A percentile compares a stretch with the other conserved stretches of the same genome.
phyloP scores from a whole-genome alignment of 64 coral and sea anemone genomes.

The Montipora efflorescens region DNA sequence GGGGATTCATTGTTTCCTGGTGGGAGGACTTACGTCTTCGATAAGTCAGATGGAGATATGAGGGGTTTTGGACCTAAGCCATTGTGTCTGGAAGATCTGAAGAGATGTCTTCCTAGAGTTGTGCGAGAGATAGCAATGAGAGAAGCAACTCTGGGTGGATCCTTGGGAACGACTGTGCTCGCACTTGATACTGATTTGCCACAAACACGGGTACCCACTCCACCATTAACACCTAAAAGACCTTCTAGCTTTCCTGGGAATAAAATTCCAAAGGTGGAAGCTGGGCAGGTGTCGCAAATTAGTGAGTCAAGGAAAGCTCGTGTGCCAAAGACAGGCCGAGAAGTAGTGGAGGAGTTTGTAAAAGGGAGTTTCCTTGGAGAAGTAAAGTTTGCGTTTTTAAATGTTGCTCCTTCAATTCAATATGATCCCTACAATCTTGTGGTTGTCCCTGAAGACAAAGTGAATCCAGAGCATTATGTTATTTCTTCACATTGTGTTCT shows the following conservation, averaged over 20 bases:
- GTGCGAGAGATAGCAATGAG: slow-evolving; percentile 77
- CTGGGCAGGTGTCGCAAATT: slow-evolving; percentile 7
- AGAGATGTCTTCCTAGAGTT: slow-evolving; percentile 75
- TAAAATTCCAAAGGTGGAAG: slow-evolving; percentile 21
- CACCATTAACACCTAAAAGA: slow-evolving; percentile 77
- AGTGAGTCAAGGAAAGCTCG: slow-evolving; percentile 44
- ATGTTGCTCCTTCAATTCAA: slow-evolving; percentile 62
- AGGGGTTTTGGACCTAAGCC: slow-evolving; percentile 65
- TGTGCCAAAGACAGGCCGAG: slow-evolving; percentile 74
- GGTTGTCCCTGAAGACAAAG: slow-evolving; percentile 82
- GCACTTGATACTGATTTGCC: slow-evolving; percentile 82
- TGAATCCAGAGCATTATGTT: slow-evolving; percentile 97
- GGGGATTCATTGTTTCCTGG: slow-evolving; percentile 34
- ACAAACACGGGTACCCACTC: slow-evolving; percentile 66
- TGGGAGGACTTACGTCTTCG: slow-evolving; percentile 51
- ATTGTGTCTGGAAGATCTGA: slow-evolving; percentile 77
- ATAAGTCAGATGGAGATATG: slow-evolving; percentile 44
- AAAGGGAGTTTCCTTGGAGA: slow-evolving; percentile 89
- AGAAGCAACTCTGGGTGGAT: slow-evolving; percentile 72
- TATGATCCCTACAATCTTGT: slow-evolving; percentile 98
- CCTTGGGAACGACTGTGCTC: slow-evolving; percentile 79
- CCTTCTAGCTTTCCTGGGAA: slow-evolving; percentile 58
- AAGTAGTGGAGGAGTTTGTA: slow-evolving; percentile 89
- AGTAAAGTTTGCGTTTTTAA: slow-evolving; percentile 96
- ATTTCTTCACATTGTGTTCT: slow-evolving; percentile 95